Conservation (phyloP, 2,888 invertebrate species). For the Geophilus truncorum region DNA sequence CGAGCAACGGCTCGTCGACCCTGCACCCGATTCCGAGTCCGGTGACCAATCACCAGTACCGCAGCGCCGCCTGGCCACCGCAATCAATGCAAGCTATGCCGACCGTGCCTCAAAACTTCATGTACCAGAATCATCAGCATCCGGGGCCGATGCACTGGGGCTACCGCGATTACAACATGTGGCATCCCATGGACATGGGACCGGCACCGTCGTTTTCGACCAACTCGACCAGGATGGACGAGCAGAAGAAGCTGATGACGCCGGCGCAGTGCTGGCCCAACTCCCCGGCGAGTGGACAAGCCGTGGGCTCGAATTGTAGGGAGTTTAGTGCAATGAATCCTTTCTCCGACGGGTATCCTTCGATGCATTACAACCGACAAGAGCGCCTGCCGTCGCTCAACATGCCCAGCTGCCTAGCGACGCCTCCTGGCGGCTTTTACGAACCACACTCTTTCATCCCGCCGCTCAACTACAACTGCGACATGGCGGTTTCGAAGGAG, state of each 20-base stretch:
- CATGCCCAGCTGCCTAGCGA: background rate
- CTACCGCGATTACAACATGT: background rate
- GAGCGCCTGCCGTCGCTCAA: background rate
- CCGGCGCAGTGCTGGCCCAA: background rate
- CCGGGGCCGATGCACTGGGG: background rate
- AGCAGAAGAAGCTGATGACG: background rate
- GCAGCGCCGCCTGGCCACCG: background rate
- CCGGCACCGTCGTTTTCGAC: background rate
- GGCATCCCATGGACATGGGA: background rate
- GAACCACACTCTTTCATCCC: constrained; percentile 5
- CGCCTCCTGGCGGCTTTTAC: background rate
- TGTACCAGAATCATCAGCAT: background rate
- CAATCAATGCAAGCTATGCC: background rate
- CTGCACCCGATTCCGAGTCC: background rate
- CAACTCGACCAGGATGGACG: background rate
- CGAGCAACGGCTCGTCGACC: background rate
- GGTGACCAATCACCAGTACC: constrained; percentile 5
- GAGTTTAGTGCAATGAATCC: constrained; percentile 22
- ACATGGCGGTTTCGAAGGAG: background rate
- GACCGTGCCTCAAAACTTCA: constrained; percentile 1
- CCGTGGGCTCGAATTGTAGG: background rate
- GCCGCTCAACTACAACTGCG: background rate
- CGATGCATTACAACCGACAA: background rate
- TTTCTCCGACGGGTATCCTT: background rate
- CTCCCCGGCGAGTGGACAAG: background rate